Conservation (phyloP, 2,888 invertebrate genomes). For the Melitaea athalia region DNA sequence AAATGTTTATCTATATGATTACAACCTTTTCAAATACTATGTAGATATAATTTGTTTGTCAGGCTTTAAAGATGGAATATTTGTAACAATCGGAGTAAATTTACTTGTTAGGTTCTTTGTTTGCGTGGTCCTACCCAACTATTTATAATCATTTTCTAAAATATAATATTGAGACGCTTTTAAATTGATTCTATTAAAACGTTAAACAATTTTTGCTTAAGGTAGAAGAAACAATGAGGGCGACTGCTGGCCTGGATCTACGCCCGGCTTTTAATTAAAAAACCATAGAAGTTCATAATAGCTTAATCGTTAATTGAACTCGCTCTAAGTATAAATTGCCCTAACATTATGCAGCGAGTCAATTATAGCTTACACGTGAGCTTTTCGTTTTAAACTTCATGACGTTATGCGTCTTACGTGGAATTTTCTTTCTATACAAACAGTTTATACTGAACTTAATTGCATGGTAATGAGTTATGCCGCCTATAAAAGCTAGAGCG, state of each 20-base stretch:
- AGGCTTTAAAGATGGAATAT: too few relatives aligned
- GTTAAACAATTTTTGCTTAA: too few relatives aligned
- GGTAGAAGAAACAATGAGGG: slow-evolving; percentile 45
- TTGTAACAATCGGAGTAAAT: too few relatives aligned
- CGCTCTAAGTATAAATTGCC: slow-evolving; percentile 30
- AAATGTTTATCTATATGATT: too few relatives aligned
- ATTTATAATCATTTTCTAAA: too few relatives aligned
- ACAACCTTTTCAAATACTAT: too few relatives aligned
- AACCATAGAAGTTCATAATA: slow-evolving; percentile 20
- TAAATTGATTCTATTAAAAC: too few relatives aligned
- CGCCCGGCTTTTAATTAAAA: slow-evolving; percentile 43
- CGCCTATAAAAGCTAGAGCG: slow-evolving; percentile 34
- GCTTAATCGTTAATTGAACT: slow-evolving; percentile 22
- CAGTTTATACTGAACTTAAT: neutral
- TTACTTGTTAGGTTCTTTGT: too few relatives aligned
- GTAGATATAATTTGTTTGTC: too few relatives aligned
- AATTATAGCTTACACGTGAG: slow-evolving; percentile 30
- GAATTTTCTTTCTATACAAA: slow-evolving; percentile 27
- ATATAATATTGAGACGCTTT: too few relatives aligned
- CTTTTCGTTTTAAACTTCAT: slow-evolving; percentile 34
- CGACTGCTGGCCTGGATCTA: slow-evolving; percentile 49
- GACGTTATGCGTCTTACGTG: slow-evolving; percentile 32
- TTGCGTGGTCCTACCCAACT: too few relatives aligned
- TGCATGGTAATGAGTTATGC: slow-evolving; percentile 31
- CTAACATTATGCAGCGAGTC: slow-evolving; percentile 31